Base-by-base conservation (phyloP, 2,797 vertebrate species). In the Heliangelus exortis region DNA sequence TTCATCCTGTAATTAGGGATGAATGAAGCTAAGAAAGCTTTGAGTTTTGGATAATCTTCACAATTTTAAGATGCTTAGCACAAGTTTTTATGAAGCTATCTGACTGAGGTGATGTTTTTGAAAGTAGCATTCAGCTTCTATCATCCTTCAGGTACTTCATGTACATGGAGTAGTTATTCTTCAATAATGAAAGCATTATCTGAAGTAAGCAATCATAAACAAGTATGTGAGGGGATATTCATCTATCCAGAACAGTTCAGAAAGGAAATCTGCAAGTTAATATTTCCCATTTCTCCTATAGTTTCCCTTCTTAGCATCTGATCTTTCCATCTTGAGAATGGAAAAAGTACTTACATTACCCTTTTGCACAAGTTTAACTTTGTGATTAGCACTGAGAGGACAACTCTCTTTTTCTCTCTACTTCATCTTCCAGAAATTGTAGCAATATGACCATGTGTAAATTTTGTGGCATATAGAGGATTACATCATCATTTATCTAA, bases 41-140 rank as follows among this genome's bases (percentile, higher is more conserved):
- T 88, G 55, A 71, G 28, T 39, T 96, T 89, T 82, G 9, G 45
- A 33, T 90, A 89, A 89, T 87, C 63, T 92, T 76, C 25, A 55
- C 45, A 50, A 69, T 79, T 23, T 62, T 88, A 94, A 90, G 90
- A 82, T 79, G 51, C n/a, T 93, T 93, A 80, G 20, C 14, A 51
- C 13, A 41, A 55, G 29, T 71, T 85, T 88, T 76, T 80, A 21
- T 47, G 47, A 58, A 84, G 28, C 8, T 59, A 28, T 48, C 36
- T 63, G 23, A 20, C 43, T 67, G 59, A 33, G 28, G 12, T 36
- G 36, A 34, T 58, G n/a, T 22, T 81, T 91, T 84, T 78, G 29
- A 14, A 69, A 72, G 21, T 36, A 83, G 63, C 18, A 34, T 65
- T 87, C 25, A 78, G 9, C 7, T 92, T 83, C 23, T 73, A 3